Evolutionary conservation across 2,797 vertebrate genomes (phyloP).

Genomic region (Vireo griseus): DNA sequence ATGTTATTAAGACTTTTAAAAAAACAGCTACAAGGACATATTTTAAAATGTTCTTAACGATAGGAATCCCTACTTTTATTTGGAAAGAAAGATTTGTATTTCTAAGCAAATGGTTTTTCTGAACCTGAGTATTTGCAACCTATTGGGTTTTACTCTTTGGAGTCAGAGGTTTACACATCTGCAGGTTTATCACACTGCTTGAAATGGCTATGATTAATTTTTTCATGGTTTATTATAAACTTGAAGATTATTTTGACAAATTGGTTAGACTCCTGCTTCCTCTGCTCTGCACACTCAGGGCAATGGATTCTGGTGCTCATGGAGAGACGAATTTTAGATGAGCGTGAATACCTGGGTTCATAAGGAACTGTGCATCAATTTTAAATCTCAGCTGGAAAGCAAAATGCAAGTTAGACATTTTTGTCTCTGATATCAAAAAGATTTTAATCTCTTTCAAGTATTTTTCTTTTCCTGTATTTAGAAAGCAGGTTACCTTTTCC

Average conservation of each 20-base stretch:
- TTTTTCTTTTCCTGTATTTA: not conserved
- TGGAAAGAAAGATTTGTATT: not conserved
- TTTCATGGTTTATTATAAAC: not conserved
- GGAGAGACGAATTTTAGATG: not conserved
- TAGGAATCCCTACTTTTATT: not conserved
- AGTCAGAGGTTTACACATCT: not conserved
- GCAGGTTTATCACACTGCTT: not conserved
- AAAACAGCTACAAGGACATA: not conserved
- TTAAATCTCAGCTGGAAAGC: not conserved
- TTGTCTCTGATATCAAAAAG: not conserved
- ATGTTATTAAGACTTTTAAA: not conserved
- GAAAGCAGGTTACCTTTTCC: not conserved
- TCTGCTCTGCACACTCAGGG: not conserved
- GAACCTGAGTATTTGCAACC: not conserved
- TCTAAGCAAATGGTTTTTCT: not conserved
- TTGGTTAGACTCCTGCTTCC: not conserved
- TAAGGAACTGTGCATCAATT: not conserved
- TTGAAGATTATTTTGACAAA: conserved; percentile 14
- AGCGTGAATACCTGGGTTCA: not conserved
- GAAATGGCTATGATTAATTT: not conserved
- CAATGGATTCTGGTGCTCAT: not conserved
- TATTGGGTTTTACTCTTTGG: not conserved
- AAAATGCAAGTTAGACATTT: not conserved
- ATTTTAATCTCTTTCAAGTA: not conserved
- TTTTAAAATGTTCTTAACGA: not conserved